Percentiles rank a stretch among this genome's conserved stretches.
Evolutionary conservation across 2,113 vertebrate species (phyloP).

Genomic region (Bagarius yarrelli): DNA sequence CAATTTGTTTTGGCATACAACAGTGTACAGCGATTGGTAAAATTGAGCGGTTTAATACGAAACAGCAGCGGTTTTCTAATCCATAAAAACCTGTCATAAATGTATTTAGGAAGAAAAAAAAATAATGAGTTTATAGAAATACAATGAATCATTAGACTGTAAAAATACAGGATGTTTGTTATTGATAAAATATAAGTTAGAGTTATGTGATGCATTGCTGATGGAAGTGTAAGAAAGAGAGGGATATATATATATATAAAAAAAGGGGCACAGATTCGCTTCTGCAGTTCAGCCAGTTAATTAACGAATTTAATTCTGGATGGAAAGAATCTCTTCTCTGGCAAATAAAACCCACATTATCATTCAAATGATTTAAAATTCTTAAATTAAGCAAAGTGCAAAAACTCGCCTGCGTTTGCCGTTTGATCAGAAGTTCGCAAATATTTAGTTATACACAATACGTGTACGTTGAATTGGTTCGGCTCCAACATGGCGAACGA

Average conservation of each 20-base stretch:
- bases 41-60: slow-evolving; percentile 49
- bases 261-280: not conserved
- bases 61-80: slow-evolving; percentile 54
- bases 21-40: slow-evolving; percentile 56
- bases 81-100: slow-evolving; percentile 53
- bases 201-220: slow-evolving; percentile 34
- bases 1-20: slow-evolving; percentile 70
- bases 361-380: not conserved
- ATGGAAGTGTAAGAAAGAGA: slow-evolving; percentile 39
- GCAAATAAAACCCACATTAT: slow-evolving; percentile 3
- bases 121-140: slow-evolving; percentile 44
- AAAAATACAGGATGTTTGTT: slow-evolving; percentile 52
- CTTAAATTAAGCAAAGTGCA: not conserved
- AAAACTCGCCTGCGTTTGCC: not conserved
- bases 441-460: not conserved
- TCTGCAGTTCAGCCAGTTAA: slow-evolving; percentile 10
- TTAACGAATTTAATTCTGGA: not conserved
- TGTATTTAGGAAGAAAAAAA: slow-evolving; percentile 38
- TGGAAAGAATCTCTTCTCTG: not conserved
- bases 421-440: not conserved
- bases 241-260: not conserved
- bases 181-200: slow-evolving; percentile 42
- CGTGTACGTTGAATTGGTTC: not conserved
- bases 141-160: slow-evolving; percentile 46
- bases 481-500: not conserved